A percentile compares a stretch with the other conserved stretches of the same genome.
These are phyloP conservation scores for Nephrotoma appendiculata DNA, from an alignment of 2,888 invertebrate genomes.

Conservation along the genomic window DNA sequence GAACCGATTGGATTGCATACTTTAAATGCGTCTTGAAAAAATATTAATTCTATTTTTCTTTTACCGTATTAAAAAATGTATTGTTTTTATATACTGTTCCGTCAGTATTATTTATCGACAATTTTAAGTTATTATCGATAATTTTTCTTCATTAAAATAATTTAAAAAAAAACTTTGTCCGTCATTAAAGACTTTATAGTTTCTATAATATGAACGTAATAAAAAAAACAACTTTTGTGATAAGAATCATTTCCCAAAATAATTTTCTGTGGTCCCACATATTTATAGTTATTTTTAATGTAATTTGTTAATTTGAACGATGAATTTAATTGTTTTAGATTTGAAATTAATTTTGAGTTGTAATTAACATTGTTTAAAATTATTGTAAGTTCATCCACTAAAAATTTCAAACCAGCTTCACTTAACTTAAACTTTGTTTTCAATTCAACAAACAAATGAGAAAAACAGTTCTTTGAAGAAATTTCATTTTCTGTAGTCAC, in stretches of 20 bases:
- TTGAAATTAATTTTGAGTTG: neutral
- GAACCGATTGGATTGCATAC: neutral
- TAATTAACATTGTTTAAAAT: neutral
- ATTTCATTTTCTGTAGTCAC: neutral
- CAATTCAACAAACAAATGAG: neutral
- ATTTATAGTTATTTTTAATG: neutral
- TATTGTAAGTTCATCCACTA: neutral
- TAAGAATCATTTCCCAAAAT: neutral
- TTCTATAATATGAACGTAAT: too few species aligned
- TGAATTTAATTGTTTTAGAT: neutral
- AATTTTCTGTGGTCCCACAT: neutral
- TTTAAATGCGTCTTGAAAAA: neutral
- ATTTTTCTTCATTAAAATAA: neutral
- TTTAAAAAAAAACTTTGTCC: too few species aligned
- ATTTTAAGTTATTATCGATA: neutral
- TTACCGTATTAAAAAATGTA: neutral
- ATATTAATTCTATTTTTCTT: neutral
- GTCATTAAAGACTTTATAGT: too few species aligned
- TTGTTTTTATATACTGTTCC: neutral
- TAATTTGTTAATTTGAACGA: neutral
- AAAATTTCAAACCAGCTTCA: neutral
- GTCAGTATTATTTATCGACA: neutral
- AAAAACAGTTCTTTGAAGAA: neutral
- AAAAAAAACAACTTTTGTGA: neutral
- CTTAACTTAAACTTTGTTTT: neutral